Evolutionary conservation across 2,113 vertebrate genomes (phyloP).

Genomic region (Phaethornis superciliosus): DNA sequence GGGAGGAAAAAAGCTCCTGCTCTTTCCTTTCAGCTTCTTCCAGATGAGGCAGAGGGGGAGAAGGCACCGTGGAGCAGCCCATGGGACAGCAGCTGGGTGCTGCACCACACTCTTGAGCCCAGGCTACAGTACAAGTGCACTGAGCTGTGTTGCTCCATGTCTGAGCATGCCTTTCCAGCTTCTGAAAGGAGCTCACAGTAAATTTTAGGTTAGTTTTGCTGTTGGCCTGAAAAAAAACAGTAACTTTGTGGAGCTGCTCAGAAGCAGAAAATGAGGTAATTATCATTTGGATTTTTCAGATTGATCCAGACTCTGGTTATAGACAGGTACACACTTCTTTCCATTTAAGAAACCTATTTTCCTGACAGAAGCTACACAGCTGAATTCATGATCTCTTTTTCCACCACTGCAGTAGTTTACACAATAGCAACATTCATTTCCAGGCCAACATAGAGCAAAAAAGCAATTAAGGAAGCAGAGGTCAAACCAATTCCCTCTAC

Average conservation of each 20-base stretch:
- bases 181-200: not conserved
- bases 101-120: not conserved
- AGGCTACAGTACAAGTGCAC: no score
- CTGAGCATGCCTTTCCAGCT: not conserved
- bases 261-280: slow-evolving; percentile 4
- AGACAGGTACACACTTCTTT: not conserved
- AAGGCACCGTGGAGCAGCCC: not conserved
- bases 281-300: not conserved
- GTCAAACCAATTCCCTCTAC: slow-evolving; percentile 44
- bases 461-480: slow-evolving; percentile 61
- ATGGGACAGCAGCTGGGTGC: fast-evolving
- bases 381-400: slow-evolving; percentile 25
- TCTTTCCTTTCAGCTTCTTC: not conserved
- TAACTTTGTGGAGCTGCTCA: not conserved
- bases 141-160: not conserved
- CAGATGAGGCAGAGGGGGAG: not conserved
- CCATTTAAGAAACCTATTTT: slow-evolving; percentile 32
- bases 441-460: slow-evolving; percentile 33
- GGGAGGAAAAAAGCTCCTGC: not conserved
- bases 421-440: slow-evolving; percentile 41
- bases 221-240: not conserved
- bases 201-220: not conserved
- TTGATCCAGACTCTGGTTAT: not conserved
- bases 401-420: not conserved
- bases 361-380: slow-evolving; percentile 7